Percentiles rank a stretch among this genome's conserved stretches.
These are phyloP conservation scores for Amaurobius ferox DNA, from an alignment of 2,888 invertebrate species.

Conservation along the genomic window DNA sequence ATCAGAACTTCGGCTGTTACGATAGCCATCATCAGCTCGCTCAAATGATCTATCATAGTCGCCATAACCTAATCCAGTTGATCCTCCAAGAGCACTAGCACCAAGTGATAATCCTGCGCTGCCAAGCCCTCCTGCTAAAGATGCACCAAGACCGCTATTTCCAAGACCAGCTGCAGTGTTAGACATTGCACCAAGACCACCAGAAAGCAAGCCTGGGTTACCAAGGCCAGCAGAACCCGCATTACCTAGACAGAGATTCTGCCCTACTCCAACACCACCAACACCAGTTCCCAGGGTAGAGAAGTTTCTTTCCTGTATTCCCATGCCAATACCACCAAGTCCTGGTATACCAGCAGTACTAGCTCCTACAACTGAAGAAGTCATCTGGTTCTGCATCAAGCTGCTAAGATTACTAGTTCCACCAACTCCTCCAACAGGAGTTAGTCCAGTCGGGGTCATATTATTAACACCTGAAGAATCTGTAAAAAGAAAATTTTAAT, in stretches of 20 bases:
- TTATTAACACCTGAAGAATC: slow-evolving; percentile 48
- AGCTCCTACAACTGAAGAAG: slow-evolving; percentile 37
- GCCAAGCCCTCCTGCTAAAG: slow-evolving; percentile 38
- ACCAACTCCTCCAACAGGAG: slow-evolving; percentile 44
- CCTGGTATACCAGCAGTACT: slow-evolving; percentile 48
- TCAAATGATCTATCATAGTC: slow-evolving; percentile 61
- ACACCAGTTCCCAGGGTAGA: slow-evolving; percentile 40
- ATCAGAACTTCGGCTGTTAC: slow-evolving; percentile 61
- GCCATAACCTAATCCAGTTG: slow-evolving; percentile 53
- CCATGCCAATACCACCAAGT: slow-evolving; percentile 62
- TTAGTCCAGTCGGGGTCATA: slow-evolving; percentile 25
- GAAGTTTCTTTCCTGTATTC: slow-evolving; percentile 44
- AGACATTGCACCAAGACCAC: slow-evolving; percentile 38
- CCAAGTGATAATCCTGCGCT: slow-evolving; percentile 60
- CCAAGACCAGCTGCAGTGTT: slow-evolving; percentile 33
- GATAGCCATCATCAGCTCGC: slow-evolving; percentile 58
- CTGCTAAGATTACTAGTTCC: slow-evolving; percentile 14
- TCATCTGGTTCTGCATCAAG: slow-evolving; percentile 46
- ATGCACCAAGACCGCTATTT: slow-evolving; percentile 23
- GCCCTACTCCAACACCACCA: slow-evolving; percentile 57
- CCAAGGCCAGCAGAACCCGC: slow-evolving; percentile 44
- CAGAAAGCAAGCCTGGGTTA: slow-evolving; percentile 35
- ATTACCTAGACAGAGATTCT: slow-evolving; percentile 43
- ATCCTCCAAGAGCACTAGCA: slow-evolving; percentile 32
- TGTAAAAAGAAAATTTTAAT: slow-evolving; percentile 3